phyloP scores from a whole-genome alignment of 1,140 invertebrate genomes.

The Pristionchus pacificus region DNA sequence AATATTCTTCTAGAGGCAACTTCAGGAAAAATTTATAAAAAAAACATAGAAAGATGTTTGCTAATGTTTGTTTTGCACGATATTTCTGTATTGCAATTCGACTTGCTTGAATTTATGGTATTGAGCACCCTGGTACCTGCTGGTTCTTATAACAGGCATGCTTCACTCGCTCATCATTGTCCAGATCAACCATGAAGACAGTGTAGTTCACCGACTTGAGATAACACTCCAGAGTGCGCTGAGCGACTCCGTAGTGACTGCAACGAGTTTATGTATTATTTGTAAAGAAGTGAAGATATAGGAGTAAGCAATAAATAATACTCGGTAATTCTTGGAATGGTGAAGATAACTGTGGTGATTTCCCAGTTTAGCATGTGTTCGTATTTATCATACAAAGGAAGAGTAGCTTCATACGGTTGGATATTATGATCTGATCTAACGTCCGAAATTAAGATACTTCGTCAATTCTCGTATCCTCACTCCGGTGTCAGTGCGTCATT shows the following conservation, averaged over 20 bases:
- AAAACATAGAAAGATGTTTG: not conserved
- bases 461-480: no score
- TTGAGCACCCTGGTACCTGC: no score
- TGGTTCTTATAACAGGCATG: slow-evolving; percentile 42
- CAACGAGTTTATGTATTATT: slow-evolving; percentile 18
- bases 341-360: not conserved
- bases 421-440: not conserved
- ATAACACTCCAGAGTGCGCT: slow-evolving; percentile 53
- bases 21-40: not conserved
- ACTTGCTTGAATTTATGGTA: slow-evolving; percentile 10
- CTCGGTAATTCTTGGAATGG: no score
- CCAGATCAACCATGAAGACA: slow-evolving; percentile 45
- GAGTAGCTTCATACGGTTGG: not conserved
- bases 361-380: not conserved
- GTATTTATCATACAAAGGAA: not conserved
- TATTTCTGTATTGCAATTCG: not conserved
- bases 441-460: not conserved
- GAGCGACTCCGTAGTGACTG: slow-evolving; percentile 49
- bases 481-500: no score
- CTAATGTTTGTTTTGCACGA: not conserved
- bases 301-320: no score
- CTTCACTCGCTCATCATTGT: slow-evolving; percentile 43
- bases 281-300: no score
- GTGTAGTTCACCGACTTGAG: slow-evolving; percentile 47
- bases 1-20: not conserved